Evolutionary conservation across 1,140 invertebrate species (phyloP), one percentile per base, ranked within the genome.

Genomic region (Drosophila littoralis): DNA sequence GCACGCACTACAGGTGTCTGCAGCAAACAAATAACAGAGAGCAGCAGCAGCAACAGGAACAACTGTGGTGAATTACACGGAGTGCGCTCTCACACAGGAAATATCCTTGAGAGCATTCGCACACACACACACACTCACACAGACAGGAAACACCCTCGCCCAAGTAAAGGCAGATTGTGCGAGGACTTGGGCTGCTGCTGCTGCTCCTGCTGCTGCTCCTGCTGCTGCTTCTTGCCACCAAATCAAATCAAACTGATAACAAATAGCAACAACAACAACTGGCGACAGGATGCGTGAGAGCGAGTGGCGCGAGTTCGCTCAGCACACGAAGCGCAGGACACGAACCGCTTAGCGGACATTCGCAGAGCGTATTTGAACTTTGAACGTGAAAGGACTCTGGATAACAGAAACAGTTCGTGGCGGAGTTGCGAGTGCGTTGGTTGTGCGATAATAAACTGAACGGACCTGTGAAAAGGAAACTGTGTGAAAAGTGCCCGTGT

Each of bases 181-280:
- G 82, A 85, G 82, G 83, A 81, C 83, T 58, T 65, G 13, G 45
- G 40, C 55, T 67, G 50, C 17, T 46, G 35, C 33, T 51, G 50
- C 36, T 67, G 50, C 17, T 46, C 22, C 33, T 51, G 50, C 36
- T 71, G 51, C 10, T 58, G 54, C 6, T 52, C 51, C 54, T 40
- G n/a, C 33, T 46, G 48, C 43, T 55, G 42, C 68, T 50, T 45
- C 54, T 45, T 55, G 65, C 51, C 61, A 38, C 77, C 73, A 77
- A 84, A 86, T 88, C 83, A 86, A 88, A 88, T 83, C 83, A 83
- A 88, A 83, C 76, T 86, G 83, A 88, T 86, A 88, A 86, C 76
- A 77, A 75, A 67, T 50, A 48, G 65, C 52, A 68, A 52, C 55
- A 73, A 52, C 64, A 69, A 61, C 55, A 46, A 43, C 32, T 17